Evolutionary conservation across 1,140 invertebrate species (phyloP), one percentile per base, ranked within the genome.

Genomic region (Planococcus citri): DNA sequence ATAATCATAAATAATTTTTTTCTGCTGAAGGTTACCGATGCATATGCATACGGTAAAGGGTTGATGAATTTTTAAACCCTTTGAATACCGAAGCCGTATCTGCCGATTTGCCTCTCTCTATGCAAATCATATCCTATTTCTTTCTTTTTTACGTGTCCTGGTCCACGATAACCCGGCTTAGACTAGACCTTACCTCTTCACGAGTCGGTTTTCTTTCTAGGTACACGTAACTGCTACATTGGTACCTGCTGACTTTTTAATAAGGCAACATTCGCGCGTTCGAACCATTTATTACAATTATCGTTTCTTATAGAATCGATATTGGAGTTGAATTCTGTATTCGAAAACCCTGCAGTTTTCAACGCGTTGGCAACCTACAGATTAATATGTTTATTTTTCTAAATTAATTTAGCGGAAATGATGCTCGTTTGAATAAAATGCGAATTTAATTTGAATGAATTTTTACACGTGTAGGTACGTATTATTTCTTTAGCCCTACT

Each of bases 1-100:
- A 64, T 64, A 64, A 64, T 64, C 60, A 64, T 64, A 64, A 64
- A 64, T 64, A 64, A 64, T 64, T 64, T 64, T 64, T 64, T 64
- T 64, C 22, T 64, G 9, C 60, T 51, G 17, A 51, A 17, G 41
- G 41, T 51, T 51, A 51, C 41, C 41, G 25, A 64, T 27, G 25
- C 60, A 64, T 64, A 64, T 64, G 60, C 60, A 64, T 64, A 64
- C 60, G 60, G 60, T 64, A 25, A 64, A 64, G 60, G 60, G 60
- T 64, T 64, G 60, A 64, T 64, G 60, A 64, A 64, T 64, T 64
- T 60, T 64, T 25, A 27, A 64, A 64, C 60, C 60, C 60, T 64
- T 64, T 25, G 60, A 64, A 64, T 64, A 64, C 60, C 22, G 22
- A 25, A 64, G 60, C 9, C 17, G 25, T 64, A 64, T 64, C 60